Conservation (phyloP, 2,888 invertebrate genomes). For the Hartigia nigra region DNA sequence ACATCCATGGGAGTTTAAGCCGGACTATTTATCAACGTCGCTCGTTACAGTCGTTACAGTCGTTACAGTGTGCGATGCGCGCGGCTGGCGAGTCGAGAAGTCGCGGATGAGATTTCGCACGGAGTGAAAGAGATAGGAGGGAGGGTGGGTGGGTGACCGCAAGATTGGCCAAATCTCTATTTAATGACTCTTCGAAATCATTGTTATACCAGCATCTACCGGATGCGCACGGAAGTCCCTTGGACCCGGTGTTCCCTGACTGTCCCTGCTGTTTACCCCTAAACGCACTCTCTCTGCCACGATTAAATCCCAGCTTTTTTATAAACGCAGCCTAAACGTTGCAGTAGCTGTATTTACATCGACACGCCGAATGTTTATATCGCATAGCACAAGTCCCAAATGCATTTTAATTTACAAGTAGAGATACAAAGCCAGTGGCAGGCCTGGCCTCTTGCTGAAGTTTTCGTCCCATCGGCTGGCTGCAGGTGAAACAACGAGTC, state of each 20-base stretch:
- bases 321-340: not conserved
- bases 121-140: not conserved
- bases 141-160: not conserved
- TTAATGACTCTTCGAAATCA: constrained; percentile 8
- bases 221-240: constrained; percentile 10
- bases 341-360: not conserved
- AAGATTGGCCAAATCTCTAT: constrained; percentile 9
- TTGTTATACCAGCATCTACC: constrained; percentile 1
- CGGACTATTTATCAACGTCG: constrained; percentile 51
- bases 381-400: constrained; percentile 47
- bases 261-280: not conserved
- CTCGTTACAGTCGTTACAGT: constrained; percentile 36
- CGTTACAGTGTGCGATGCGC: constrained; percentile 10
- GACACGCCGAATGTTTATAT: constrained; percentile 31
- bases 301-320: not conserved
- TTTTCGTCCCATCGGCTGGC: not conserved
- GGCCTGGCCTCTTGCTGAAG: not conserved
- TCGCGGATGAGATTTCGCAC: not conserved
- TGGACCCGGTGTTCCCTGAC: not conserved
- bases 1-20: constrained; percentile 13
- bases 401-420: constrained; percentile 44
- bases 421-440: not conserved
- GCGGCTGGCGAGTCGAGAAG: constrained; percentile 28
- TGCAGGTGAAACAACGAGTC: not conserved
- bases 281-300: not conserved